These are phyloP conservation scores for Crotophaga sulcirostris DNA, from an alignment of 2,113 vertebrate genomes.

Conservation along the genomic window DNA sequence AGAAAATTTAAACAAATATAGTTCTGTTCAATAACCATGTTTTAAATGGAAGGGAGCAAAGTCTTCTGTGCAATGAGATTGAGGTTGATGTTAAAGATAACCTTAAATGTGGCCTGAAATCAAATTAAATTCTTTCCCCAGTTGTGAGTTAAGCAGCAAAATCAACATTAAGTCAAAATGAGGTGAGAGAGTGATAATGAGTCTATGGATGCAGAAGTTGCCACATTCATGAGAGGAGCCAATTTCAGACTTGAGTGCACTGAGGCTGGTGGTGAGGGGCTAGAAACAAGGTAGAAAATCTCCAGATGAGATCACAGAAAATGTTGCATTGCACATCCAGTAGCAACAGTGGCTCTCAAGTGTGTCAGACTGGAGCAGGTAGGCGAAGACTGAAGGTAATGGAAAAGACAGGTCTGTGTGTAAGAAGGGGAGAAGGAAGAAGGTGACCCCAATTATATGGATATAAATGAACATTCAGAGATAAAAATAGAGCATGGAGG, in stretches of 20 bases:
- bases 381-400: neutral
- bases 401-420: neutral
- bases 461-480: neutral
- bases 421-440: neutral
- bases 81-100: neutral
- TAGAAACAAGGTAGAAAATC: conserved; percentile 16
- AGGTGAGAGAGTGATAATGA: neutral
- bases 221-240: neutral
- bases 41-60: neutral
- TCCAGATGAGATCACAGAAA: neutral
- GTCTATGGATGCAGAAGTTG: neutral
- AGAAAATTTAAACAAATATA: neutral
- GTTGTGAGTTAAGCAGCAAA: neutral
- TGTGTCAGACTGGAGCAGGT: neutral
- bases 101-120: neutral
- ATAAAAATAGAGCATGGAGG: neutral
- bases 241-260: conserved; percentile 54
- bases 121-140: neutral
- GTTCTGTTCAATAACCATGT: neutral
- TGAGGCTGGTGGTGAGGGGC: neutral
- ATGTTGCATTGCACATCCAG: neutral
- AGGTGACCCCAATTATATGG: neutral
- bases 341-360: neutral
- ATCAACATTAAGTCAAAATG: neutral
- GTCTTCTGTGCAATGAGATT: neutral